Conservation (phyloP, 2,888 invertebrate species). For the Beris morrisii region DNA sequence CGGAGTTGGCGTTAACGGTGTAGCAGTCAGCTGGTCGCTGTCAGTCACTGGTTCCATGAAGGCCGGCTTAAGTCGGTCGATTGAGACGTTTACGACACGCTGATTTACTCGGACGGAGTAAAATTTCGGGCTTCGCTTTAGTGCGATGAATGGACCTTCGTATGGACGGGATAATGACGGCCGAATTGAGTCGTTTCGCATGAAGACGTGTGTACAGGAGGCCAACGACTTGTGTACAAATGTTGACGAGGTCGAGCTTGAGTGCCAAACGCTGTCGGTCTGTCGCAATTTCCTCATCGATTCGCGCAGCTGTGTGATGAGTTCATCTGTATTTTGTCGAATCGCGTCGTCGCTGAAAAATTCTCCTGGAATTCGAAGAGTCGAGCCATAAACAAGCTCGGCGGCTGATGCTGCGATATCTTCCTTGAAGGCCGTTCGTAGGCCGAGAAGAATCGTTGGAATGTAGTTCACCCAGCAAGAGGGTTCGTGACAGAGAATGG, state of each 20-base stretch:
- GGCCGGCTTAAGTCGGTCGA: no score
- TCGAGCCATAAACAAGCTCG: background rate
- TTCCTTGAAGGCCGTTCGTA: conserved; percentile 3
- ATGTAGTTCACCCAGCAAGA: background rate
- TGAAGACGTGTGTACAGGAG: background rate
- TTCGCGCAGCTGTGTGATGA: background rate
- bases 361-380: conserved; percentile 6
- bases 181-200: background rate
- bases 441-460: background rate
- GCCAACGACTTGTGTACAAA: background rate
- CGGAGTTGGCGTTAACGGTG: no score
- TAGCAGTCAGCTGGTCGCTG: background rate
- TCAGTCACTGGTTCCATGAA: background rate
- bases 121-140: no score
- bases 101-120: no score
- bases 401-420: background rate
- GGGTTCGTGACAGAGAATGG: background rate
- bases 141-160: no score
- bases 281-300: background rate
- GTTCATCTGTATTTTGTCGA: background rate
- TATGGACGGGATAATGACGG: no score
- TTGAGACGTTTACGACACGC: no score
- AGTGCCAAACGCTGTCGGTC: background rate
- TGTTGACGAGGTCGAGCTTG: background rate
- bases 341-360: background rate